A percentile compares a stretch with the other conserved stretches of the same genome.
These are phyloP conservation scores for Bilobella aurantiaca DNA, from an alignment of 1,140 invertebrate species.

Conservation along the genomic window DNA sequence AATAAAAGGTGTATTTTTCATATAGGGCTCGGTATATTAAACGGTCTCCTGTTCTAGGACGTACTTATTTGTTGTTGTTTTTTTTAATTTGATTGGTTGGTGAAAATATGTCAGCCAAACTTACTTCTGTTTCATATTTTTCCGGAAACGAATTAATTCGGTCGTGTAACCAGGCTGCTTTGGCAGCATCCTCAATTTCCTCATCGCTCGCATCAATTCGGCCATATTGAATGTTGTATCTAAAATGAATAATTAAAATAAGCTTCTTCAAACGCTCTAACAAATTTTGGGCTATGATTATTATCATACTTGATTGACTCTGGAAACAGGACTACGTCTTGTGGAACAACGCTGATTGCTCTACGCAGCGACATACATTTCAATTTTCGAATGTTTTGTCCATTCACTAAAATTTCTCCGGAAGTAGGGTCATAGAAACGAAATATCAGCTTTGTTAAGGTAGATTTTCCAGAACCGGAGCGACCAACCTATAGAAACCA, in stretches of 20 bases:
- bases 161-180: conserved; percentile 51
- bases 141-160: conserved; percentile 48
- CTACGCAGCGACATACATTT: conserved; percentile 43
- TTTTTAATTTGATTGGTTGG: no score
- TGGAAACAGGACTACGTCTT: conserved; percentile 55
- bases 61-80: no score
- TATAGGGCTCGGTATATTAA: no score
- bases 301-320: conserved; percentile 46
- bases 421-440: conserved; percentile 48
- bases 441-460: conserved; percentile 50
- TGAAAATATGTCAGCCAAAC: no score
- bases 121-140: conserved; percentile 38
- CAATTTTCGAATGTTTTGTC: conserved; percentile 44
- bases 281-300: neutral
- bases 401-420: conserved; percentile 48
- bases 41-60: no score
- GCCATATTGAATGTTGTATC: conserved; percentile 50
- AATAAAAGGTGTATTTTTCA: neutral
- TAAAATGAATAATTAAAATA: neutral
- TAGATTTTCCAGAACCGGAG: conserved; percentile 51
- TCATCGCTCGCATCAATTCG: conserved; percentile 42
- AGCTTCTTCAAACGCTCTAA: neutral
- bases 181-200: conserved; percentile 42
- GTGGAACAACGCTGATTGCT: conserved; percentile 50
- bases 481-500: conserved; percentile 43